Conservation (phyloP, 2,113 vertebrate species). For the Thryonomys swinderianus region DNA sequence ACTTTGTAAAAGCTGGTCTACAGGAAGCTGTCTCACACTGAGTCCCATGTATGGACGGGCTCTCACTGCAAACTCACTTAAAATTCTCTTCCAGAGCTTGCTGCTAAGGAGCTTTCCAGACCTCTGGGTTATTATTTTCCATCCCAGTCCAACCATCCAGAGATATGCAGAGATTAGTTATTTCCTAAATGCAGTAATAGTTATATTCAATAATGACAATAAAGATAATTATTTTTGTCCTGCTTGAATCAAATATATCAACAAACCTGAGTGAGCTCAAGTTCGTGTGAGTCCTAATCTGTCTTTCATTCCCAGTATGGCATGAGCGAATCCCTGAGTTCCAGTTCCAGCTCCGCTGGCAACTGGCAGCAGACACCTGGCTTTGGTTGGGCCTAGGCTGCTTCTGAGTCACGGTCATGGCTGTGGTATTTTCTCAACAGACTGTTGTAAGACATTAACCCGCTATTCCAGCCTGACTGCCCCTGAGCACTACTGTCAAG, state of each 20-base stretch:
- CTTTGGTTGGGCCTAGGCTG: too few relatives aligned
- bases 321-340: too few relatives aligned
- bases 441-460: background rate
- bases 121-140: fast-evolving
- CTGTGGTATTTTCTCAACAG: fast-evolving
- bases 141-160: too few relatives aligned
- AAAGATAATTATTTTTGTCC: background rate
- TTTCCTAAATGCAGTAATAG: background rate
- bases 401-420: background rate
- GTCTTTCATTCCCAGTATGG: too few relatives aligned
- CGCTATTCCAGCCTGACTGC: background rate
- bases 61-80: background rate
- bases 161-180: fast-evolving
- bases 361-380: background rate
- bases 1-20: background rate
- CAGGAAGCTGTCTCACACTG: background rate
- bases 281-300: fast-evolving
- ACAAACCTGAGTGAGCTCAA: background rate
- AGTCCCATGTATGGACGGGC: fast-evolving
- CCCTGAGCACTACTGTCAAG: too few relatives aligned
- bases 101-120: background rate
- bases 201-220: background rate
- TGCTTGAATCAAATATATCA: background rate
- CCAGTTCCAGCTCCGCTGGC: background rate
- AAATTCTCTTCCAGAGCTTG: background rate